Conservation (phyloP, 2,888 invertebrate genomes). For the Aquatica leii region DNA sequence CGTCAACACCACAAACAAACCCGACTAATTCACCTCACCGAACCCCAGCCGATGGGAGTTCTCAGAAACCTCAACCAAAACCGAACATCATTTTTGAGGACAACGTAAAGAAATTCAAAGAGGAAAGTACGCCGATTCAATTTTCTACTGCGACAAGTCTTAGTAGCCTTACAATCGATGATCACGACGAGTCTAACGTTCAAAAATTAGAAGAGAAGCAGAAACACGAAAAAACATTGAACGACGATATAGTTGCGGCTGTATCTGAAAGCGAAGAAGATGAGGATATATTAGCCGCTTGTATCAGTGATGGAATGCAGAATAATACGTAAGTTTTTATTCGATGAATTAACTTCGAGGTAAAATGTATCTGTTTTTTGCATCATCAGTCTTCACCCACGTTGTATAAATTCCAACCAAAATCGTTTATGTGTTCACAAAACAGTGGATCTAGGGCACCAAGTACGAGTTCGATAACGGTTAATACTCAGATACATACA, state of each 20-base stretch:
- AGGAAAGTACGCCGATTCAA: constrained; percentile 87
- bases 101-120: constrained; percentile 77
- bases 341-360: constrained; percentile 10
- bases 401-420: constrained; percentile 41
- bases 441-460: not conserved
- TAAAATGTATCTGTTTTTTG: constrained; percentile 9
- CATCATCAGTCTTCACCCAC: constrained; percentile 38
- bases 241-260: constrained; percentile 39
- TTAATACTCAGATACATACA: no score
- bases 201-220: not conserved
- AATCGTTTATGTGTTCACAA: constrained; percentile 9
- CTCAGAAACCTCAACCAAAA: constrained; percentile 48
- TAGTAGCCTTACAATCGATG: constrained; percentile 85
- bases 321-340: constrained; percentile 56
- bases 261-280: constrained; percentile 64
- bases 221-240: no score
- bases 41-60: constrained; percentile 48
- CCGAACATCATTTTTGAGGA: constrained; percentile 75
- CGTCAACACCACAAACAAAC: constrained; percentile 43
- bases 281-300: constrained; percentile 72
- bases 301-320: constrained; percentile 78
- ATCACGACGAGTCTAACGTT: constrained; percentile 63
- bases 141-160: constrained; percentile 87
- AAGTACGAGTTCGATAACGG: no score
- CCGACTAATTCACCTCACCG: constrained; percentile 29